Evolutionary conservation across 1,140 invertebrate species (phyloP), one percentile per base, ranked within the genome.

Genomic region (Dreissena rostriformis): DNA sequence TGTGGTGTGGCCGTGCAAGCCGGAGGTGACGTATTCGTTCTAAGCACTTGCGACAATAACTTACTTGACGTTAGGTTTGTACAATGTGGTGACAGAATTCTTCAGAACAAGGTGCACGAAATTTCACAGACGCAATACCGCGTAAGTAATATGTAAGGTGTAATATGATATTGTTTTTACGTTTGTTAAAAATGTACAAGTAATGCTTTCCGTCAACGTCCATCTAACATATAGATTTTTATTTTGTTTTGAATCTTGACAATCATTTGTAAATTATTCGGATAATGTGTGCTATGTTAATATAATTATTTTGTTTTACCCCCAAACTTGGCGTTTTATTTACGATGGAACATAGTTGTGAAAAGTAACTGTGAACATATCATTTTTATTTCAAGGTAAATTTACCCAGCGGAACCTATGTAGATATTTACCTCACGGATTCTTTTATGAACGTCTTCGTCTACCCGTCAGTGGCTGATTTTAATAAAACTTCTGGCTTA

Each of bases 21-120:
- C 19, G 70, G 70, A 17, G 26, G 70, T 39, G 70, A 72, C 26
- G 49, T 72, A 22, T 72, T 72, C 22, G 14, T 72, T 52, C 8
- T 72, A 22, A 53, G 52, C 39, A 51, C 12, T n/a, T 72, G 70
- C n/a, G 49, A 19, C 11, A 71, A 71, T 39, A 49, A 49, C 11
- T 19, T 19, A 52, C 55, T 49, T 49, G 10, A 72, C 55, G 10
- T 53, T 29, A 12, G 67, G 19, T 70, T 70, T 29, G 17, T 28
- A n/a, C 24, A 67, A 22, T 70, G 26, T 49, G 11, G 51, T 49
- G 67, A 70, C 51, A 70, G 67, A 70, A 29, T 70, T 49, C 28
- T 70, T 0, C 28, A 19, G 11, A 12, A 49, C 29, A 70, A 29
- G 24, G 67, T 70, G 19, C 0, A n/a, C 4, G 29, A 67, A 24